phyloP scores from a whole-genome alignment of 2,888 invertebrate species.

The Urechis unicinctus region DNA sequence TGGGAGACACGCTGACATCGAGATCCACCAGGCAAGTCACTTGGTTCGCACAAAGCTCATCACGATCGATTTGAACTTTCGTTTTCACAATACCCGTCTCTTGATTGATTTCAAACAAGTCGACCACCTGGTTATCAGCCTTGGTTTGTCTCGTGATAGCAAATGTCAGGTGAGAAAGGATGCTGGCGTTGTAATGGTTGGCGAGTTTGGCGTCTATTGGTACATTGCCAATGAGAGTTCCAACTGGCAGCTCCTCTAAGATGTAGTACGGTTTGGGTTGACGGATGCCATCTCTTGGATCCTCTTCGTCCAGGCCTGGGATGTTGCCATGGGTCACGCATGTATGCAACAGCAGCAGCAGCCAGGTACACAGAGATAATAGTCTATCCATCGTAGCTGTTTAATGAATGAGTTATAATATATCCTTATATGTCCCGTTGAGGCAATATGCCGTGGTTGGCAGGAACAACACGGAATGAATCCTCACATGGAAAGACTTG shows the following conservation, averaged over 20 bases:
- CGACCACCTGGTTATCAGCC: neutral
- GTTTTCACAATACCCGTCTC: constrained; percentile 1
- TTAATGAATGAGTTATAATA: no score
- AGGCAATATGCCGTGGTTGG: no score
- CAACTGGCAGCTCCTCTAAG: constrained; percentile 4
- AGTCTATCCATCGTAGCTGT: no score
- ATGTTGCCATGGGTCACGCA: no score
- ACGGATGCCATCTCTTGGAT: neutral
- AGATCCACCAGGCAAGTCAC: neutral
- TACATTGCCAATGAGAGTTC: constrained; percentile 4
- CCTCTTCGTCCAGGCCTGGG: neutral
- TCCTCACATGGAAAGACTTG: no score
- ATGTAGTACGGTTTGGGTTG: constrained; percentile 5
- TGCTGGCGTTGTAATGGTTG: neutral
- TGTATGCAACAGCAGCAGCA: no score
- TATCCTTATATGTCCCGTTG: no score
- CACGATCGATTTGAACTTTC: constrained; percentile 1
- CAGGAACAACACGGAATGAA: no score
- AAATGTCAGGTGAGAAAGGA: neutral
- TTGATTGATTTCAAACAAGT: constrained; percentile 1
- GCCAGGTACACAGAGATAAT: no score
- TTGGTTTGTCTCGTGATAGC: neutral
- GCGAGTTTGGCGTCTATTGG: constrained; percentile 1
- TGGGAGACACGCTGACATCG: neutral
- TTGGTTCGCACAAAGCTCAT: constrained; percentile 1